phyloP scores from a whole-genome alignment of 2,113 vertebrate species.

The Oophaga pumilio region DNA sequence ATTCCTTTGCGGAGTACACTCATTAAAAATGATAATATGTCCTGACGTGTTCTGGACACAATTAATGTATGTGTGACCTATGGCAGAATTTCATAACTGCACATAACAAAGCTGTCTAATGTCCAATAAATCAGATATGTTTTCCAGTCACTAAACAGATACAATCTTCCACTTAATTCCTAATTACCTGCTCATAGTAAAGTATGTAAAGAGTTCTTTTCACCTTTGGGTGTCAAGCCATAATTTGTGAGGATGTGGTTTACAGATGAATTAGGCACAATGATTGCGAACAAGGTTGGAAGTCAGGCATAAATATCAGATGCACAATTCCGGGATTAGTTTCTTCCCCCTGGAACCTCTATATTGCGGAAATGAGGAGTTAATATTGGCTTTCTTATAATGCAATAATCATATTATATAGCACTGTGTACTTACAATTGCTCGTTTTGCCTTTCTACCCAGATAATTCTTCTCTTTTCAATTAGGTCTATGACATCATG shows the following conservation, averaged over 20 bases:
- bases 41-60: slow-evolving; percentile 23
- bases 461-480: no score
- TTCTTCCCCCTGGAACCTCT: no score
- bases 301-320: neutral
- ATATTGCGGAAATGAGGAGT: no score
- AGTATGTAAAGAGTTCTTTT: neutral
- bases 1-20: neutral
- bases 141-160: slow-evolving; percentile 17
- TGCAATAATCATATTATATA: no score
- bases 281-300: neutral
- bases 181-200: neutral
- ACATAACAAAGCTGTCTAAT: slow-evolving; percentile 4
- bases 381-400: no score
- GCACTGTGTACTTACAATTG: no score
- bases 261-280: neutral
- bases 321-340: neutral
- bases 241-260: neutral
- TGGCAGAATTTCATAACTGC: neutral
- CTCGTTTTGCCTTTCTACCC: no score
- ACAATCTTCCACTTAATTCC: neutral
- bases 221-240: neutral
- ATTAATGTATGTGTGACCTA: slow-evolving; percentile 25
- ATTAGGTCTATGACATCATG: no score
- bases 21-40: slow-evolving; percentile 30
- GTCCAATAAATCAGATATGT: slow-evolving; percentile 16